These are phyloP conservation scores for Rhyacophila brunnea DNA, from an alignment of 1,140 invertebrate species.

Conservation along the genomic window DNA sequence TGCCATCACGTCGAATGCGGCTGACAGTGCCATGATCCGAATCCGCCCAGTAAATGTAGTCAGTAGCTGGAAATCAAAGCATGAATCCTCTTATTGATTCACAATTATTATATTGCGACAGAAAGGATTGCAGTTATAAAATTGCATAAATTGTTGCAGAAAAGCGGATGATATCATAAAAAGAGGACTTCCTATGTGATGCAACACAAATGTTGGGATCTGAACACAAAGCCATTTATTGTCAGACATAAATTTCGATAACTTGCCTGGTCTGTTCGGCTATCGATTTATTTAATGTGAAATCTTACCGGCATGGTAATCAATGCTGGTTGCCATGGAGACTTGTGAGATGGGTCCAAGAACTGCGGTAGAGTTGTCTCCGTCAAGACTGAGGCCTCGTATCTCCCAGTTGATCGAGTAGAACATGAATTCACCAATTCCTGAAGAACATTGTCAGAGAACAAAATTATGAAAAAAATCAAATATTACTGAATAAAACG, in stretches of 20 bases:
- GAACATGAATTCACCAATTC: slow-evolving; percentile 67
- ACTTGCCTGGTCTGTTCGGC: too few relatives aligned
- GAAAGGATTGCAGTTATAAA: too few relatives aligned
- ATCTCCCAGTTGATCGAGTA: slow-evolving; percentile 77
- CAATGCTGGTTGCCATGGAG: slow-evolving; percentile 71
- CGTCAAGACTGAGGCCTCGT: slow-evolving; percentile 63
- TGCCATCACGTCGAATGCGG: slow-evolving; percentile 76
- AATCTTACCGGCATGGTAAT: slow-evolving; percentile 66
- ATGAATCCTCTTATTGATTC: too few relatives aligned
- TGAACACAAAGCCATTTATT: too few relatives aligned
- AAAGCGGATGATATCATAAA: too few relatives aligned
- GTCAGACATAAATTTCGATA: too few relatives aligned
- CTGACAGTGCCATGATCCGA: slow-evolving; percentile 71
- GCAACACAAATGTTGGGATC: too few relatives aligned
- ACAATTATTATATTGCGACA: too few relatives aligned
- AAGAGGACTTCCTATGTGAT: too few relatives aligned
- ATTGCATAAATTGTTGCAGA: too few relatives aligned
- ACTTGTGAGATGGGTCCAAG: slow-evolving; percentile 77
- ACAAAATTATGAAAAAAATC: neutral
- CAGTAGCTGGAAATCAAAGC: slow-evolving; percentile 48
- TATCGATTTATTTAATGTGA: too few relatives aligned
- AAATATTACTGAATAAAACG: too few relatives aligned
- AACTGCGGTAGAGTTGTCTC: slow-evolving; percentile 51
- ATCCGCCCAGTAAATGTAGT: slow-evolving; percentile 81
- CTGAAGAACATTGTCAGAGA: slow-evolving; percentile 29